Conservation (phyloP, 2,113 vertebrate genomes). For the human (Homo sapiens) region DNA sequence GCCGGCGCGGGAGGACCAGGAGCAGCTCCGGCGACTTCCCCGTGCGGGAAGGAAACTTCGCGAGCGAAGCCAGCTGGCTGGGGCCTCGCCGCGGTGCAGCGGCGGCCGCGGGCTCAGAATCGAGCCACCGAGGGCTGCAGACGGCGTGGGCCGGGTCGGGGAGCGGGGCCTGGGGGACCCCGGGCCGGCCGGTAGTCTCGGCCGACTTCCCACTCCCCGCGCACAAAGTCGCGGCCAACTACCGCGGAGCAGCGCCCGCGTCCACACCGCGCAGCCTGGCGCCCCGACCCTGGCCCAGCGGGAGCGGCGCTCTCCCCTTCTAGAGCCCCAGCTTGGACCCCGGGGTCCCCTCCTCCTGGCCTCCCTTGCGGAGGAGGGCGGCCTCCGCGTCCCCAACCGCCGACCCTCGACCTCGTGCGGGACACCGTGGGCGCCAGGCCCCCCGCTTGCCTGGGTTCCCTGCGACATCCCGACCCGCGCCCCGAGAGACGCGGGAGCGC, state of each 20-base stretch:
- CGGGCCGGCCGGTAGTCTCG: rapidly evolving
- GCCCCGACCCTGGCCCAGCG: not conserved
- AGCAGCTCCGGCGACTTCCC: not conserved
- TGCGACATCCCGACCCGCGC: not conserved
- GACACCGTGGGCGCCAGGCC: not conserved
- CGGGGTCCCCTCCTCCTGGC: not conserved
- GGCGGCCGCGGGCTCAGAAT: not conserved
- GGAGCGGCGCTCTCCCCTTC: not conserved
- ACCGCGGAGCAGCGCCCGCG: rapidly evolving
- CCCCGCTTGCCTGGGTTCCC: rapidly evolving
- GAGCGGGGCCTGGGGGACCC: not conserved
- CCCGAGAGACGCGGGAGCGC: rapidly evolving
- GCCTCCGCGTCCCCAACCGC: rapidly evolving
- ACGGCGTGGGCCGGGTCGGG: rapidly evolving
- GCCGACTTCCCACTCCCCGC: rapidly evolving
- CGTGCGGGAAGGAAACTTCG: conserved; percentile 19
- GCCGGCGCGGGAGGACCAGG: not conserved
- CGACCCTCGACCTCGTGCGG: not conserved
- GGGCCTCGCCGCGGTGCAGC: not conserved
- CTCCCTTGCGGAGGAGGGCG: not conserved
- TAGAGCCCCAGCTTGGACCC: rapidly evolving
- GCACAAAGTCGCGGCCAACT: not conserved
- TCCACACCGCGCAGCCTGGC: not conserved
- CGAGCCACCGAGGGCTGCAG: not conserved
- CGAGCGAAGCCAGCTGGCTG: not conserved